Base-by-base conservation (phyloP, 64 coral and sea anemone species). In the Orbicella faveolata region DNA sequence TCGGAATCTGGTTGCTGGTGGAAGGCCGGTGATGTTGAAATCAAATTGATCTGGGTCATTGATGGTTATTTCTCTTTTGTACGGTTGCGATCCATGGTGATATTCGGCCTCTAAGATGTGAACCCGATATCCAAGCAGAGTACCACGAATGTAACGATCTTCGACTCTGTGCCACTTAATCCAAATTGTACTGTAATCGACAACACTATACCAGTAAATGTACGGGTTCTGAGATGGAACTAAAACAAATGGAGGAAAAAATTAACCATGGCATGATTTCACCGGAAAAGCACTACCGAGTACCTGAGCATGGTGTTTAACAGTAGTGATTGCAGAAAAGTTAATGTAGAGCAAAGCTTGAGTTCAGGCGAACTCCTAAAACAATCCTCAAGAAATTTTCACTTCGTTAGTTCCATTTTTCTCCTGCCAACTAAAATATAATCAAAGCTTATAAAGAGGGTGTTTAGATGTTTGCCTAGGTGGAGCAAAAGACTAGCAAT, bases 101-200 rank as follows among this genome's bases (percentile, higher is more conserved):
- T 84, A 7, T 16, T 65, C 6, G n/a, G 35, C 23, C 10, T 70
- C 5, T 26, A 10, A 1, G n/a, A 84, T 16, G 9, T 70, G 64
- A 14, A 84, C 63, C n/a, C 82, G 64, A 70, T 70, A 84, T 51
- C 82, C 82, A 52, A 37, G 65, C 16, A 84, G 36, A 30, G 39
- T 84, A 26, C 82, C 82, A n/a, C 65, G 6, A 14, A 3, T 30
- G 2, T 69, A 35, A 1, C 23, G 1, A 70, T 70, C 6, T 2
- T 72, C 37, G n/a, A 84, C 1, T 36, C n/a, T n/a, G 13, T 30
- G 3, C 82, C 82, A 84, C 10, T 17, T 69, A 10, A 84, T 14
- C 82, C 64, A 70, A 70, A 84, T 53, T 2, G 82, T 70, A 37
- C 64, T 84, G 82, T 52, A 84, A 26, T 84, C 82, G 20, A 70